These are phyloP conservation scores for Hormaphis cornu DNA, from an alignment of 1,140 invertebrate genomes.

Conservation along the genomic window DNA sequence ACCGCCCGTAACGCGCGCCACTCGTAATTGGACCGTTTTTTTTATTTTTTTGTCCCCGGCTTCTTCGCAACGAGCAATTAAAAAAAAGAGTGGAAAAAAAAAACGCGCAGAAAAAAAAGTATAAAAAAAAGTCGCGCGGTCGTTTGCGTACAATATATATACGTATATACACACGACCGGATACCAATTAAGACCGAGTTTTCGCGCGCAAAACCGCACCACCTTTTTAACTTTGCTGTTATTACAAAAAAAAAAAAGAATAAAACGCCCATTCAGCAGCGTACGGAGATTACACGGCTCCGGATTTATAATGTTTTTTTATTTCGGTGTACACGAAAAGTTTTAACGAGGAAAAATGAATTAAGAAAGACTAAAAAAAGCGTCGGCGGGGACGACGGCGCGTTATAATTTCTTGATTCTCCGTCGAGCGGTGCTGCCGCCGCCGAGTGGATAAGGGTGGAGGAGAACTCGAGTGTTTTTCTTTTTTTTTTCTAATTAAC, in stretches of 20 bases:
- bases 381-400: not conserved
- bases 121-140: not conserved
- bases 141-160: constrained; percentile 25
- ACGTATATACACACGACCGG: no score
- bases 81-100: not conserved
- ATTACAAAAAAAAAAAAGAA: not conserved
- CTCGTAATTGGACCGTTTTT: constrained; percentile 23
- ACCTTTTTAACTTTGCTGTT: constrained; percentile 16
- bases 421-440: not conserved
- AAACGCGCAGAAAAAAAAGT: not conserved
- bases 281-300: constrained; percentile 12
- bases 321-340: not conserved
- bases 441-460: no score
- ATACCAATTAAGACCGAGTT: constrained; percentile 28
- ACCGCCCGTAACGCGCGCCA: not conserved
- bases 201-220: not conserved
- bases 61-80: constrained; percentile 21
- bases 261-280: not conserved
- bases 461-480: not conserved
- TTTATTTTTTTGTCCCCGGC: not conserved
- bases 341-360: constrained; percentile 33
- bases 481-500: constrained; percentile 17
- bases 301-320: not conserved
- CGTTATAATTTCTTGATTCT: constrained; percentile 19
- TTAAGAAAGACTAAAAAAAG: constrained; percentile 3